phyloP scores from a whole-genome alignment of 2,113 vertebrate genomes.

The Tragelaphus strepsiceros region DNA sequence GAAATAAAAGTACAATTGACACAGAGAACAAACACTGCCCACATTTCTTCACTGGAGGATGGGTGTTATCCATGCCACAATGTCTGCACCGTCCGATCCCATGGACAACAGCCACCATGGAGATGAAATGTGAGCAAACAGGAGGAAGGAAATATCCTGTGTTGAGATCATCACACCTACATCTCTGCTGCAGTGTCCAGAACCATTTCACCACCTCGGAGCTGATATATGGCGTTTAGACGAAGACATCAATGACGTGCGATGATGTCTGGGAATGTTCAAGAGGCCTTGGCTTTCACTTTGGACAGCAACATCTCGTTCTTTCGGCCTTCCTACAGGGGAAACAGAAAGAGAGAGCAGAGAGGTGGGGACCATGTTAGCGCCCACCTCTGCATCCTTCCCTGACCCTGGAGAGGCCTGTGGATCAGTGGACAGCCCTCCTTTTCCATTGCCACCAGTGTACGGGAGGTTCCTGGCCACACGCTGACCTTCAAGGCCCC shows the following conservation, averaged over 20 bases:
- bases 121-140: conserved; percentile 47
- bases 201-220: conserved; percentile 59
- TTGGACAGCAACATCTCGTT: conserved; percentile 94
- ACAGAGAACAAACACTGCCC: not conserved
- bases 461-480: not conserved
- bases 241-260: conserved; percentile 29
- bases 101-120: conserved; percentile 30
- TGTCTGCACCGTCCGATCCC: not conserved
- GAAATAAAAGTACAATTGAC: not conserved
- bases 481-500: not conserved
- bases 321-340: conserved; percentile 91
- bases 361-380: not conserved
- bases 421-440: not conserved
- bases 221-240: not conserved
- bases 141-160: conserved; percentile 55
- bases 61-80: not conserved
- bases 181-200: conserved; percentile 51
- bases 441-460: accelerated
- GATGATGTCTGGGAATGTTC: conserved; percentile 53
- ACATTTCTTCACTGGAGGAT: not conserved
- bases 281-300: conserved; percentile 85
- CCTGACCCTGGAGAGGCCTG: not conserved
- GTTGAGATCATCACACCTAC: conserved; percentile 43
- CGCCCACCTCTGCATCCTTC: not conserved
- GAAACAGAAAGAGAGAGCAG: conserved; percentile 15